phyloP scores from a whole-genome alignment of 2,888 invertebrate genomes.

The Drosophila ochracea region DNA sequence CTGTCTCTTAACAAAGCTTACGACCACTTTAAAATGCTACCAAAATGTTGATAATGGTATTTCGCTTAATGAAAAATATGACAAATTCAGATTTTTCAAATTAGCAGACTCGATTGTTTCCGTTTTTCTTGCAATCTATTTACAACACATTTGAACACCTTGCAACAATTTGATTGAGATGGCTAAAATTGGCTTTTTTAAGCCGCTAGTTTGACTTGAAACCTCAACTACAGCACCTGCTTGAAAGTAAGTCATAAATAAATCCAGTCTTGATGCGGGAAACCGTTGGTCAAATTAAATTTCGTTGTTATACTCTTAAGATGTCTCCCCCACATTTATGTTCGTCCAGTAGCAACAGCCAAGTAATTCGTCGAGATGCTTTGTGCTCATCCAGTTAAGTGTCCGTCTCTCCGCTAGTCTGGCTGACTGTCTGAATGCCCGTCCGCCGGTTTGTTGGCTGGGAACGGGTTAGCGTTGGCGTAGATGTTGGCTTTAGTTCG shows the following conservation, averaged over 20 bases:
- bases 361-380: conserved; percentile 78
- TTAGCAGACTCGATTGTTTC: neutral
- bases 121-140: neutral
- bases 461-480: conserved; percentile 1
- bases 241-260: conserved; percentile 55
- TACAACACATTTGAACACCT: neutral
- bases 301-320: conserved; percentile 36
- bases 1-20: neutral
- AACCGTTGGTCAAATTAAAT: conserved; percentile 70
- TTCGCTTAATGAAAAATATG: neutral
- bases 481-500: conserved; percentile 24
- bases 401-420: conserved; percentile 7
- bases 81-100: neutral
- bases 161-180: too few species aligned
- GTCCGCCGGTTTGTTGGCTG: conserved; percentile 1
- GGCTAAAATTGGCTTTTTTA: neutral
- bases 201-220: neutral
- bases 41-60: neutral
- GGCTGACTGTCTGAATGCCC: conserved; percentile 4
- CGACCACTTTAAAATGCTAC: neutral
- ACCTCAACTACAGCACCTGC: conserved; percentile 17
- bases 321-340: neutral
- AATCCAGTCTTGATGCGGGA: conserved; percentile 45
- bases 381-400: conserved; percentile 52
- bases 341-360: conserved; percentile 40